Percentiles rank a stretch among this genome's conserved stretches.
Conservation (phyloP, 2,888 invertebrate genomes). For the Spodoptera littoralis region DNA sequence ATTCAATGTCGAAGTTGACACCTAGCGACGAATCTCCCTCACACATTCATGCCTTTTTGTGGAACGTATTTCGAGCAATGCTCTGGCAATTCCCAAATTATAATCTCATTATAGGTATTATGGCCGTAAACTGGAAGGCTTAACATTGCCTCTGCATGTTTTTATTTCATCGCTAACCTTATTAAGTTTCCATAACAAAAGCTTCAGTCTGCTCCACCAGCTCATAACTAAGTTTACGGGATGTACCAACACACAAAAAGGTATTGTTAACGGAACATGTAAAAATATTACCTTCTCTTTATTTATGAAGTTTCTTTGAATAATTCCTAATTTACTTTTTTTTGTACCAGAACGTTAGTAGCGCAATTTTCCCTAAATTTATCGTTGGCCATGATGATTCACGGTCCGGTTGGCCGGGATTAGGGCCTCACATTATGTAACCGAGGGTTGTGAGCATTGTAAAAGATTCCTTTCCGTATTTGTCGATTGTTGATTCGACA, state of each 20-base stretch:
- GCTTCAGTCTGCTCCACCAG: slow-evolving; percentile 13
- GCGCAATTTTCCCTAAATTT: slow-evolving; percentile 48
- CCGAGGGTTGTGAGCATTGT: slow-evolving; percentile 30
- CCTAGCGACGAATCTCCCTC: too few species aligned
- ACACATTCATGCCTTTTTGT: not conserved
- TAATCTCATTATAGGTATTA: slow-evolving; percentile 2
- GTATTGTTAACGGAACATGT: slow-evolving; percentile 34
- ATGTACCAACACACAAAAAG: slow-evolving; percentile 31
- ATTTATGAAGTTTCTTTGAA: slow-evolving; percentile 33
- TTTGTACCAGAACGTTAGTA: slow-evolving; percentile 28
- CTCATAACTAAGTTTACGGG: slow-evolving; percentile 26
- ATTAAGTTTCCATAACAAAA: slow-evolving; percentile 30
- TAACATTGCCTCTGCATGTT: slow-evolving; percentile 1
- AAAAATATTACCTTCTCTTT: slow-evolving; percentile 19
- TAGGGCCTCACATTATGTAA: slow-evolving; percentile 36
- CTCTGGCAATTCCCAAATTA: not conserved
- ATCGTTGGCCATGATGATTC: slow-evolving; percentile 46
- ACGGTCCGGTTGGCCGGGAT: slow-evolving; percentile 47
- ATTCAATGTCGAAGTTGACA: too few species aligned
- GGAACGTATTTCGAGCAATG: not conserved
- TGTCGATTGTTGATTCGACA: slow-evolving; percentile 43
- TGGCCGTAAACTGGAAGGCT: slow-evolving; percentile 1
- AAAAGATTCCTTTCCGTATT: slow-evolving; percentile 41
- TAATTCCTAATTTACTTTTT: slow-evolving; percentile 40
- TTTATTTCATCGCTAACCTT: slow-evolving; percentile 23